Percentiles rank a stretch among this genome's conserved stretches.
phyloP scores from a whole-genome alignment of 2,113 vertebrate species.

The Lepus americanus region DNA sequence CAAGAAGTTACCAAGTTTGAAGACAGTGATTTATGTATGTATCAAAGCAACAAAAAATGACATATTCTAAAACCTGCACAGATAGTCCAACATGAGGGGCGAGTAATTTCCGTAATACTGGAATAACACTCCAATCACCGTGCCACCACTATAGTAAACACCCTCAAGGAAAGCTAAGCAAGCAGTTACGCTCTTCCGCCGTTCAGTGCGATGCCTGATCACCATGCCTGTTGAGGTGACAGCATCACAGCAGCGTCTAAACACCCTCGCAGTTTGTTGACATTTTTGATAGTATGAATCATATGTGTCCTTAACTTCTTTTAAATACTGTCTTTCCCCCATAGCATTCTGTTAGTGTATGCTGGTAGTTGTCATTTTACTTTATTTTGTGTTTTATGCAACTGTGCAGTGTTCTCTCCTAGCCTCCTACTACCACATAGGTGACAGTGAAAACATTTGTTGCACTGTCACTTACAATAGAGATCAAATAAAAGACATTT shows the following conservation, averaged over 20 bases:
- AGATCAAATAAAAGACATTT: neutral
- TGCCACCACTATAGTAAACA: neutral
- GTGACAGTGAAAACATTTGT: no score
- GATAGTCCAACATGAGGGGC: neutral
- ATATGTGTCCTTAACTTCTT: no score
- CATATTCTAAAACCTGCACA: neutral
- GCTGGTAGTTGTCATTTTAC: no score
- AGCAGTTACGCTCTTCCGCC: neutral
- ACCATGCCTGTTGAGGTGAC: neutral
- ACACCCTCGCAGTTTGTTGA: neutral
- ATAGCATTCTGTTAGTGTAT: no score
- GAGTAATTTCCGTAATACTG: neutral
- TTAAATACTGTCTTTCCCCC: no score
- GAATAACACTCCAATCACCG: neutral
- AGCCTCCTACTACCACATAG: no score
- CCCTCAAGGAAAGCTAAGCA: neutral
- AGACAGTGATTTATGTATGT: constrained; percentile 7
- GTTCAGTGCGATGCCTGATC: neutral
- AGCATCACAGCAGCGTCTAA: neutral
- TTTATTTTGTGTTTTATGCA: no score
- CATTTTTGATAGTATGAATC: neutral
- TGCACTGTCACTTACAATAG: neutral
- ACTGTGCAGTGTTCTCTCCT: no score
- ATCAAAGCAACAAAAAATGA: neutral
- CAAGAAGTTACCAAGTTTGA: constrained; percentile 8